phyloP scores from a whole-genome alignment of 2,888 invertebrate species.

The Labia minor region DNA sequence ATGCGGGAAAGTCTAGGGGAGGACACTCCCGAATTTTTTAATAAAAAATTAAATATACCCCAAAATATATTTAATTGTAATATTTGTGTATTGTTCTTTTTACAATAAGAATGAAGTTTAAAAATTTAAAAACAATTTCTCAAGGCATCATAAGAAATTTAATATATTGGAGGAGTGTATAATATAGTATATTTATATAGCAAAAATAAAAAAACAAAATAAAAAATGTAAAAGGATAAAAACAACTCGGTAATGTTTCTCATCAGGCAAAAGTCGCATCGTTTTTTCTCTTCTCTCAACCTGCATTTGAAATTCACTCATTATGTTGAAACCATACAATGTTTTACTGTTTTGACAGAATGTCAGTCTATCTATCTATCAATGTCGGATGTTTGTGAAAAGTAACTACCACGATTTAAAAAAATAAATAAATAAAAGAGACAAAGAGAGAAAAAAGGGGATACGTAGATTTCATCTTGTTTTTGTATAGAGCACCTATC shows the following conservation, averaged over 20 bases:
- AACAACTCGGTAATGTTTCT: neutral
- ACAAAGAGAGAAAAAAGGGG: too few relatives aligned
- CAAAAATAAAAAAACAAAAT: neutral
- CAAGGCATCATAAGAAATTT: too few relatives aligned
- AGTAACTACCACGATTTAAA: neutral
- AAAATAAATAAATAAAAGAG: neutral
- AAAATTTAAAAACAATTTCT: too few relatives aligned
- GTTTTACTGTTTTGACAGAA: neutral
- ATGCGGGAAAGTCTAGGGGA: too few relatives aligned
- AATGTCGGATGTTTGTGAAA: neutral
- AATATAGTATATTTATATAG: too few relatives aligned
- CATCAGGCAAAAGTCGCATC: neutral
- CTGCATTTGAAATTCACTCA: neutral
- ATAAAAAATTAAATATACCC: too few relatives aligned
- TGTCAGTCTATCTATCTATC: neutral
- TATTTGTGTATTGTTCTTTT: too few relatives aligned
- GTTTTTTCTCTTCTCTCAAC: neutral
- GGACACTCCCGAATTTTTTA: too few relatives aligned
- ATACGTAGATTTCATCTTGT: neutral
- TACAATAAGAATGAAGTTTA: too few relatives aligned
- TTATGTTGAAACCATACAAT: neutral
- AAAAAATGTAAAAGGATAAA: neutral
- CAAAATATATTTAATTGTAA: too few relatives aligned
- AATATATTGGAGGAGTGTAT: too few relatives aligned
- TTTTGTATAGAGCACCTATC: too few relatives aligned